Evolutionary conservation across 2,113 vertebrate genomes (phyloP).

Genomic region (Trogon melanurus): DNA sequence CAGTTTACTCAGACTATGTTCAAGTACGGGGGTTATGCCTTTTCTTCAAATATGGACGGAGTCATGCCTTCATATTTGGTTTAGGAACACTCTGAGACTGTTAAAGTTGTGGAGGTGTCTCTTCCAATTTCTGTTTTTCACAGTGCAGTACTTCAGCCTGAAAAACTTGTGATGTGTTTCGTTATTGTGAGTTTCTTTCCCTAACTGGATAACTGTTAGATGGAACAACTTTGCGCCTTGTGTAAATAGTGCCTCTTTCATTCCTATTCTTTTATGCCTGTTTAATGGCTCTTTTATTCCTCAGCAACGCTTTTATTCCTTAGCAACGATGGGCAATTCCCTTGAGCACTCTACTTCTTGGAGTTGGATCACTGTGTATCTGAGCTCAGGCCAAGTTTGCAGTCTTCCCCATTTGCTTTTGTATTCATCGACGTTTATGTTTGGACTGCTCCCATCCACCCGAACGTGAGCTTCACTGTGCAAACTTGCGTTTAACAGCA

Average conservation of each 20-base stretch:
- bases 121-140: background rate
- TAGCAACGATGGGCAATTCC: background rate
- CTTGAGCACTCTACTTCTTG: background rate
- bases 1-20: background rate
- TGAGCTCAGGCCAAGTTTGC: background rate
- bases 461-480: background rate
- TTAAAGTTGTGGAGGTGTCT: background rate
- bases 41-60: background rate
- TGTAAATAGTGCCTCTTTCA: background rate
- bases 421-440: background rate
- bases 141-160: background rate
- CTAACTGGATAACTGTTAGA: background rate
- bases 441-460: background rate
- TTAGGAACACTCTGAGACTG: background rate
- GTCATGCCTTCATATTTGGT: background rate
- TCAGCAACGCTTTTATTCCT: background rate
- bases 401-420: background rate
- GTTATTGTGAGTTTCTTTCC: background rate
- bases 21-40: background rate
- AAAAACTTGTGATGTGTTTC: background rate
- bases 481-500: background rate
- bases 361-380: background rate
- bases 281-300: background rate
- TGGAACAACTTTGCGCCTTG: background rate
- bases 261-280: background rate